Evolutionary conservation across 2,797 vertebrate genomes (phyloP).

Genomic region (Crypturellus tataupa): DNA sequence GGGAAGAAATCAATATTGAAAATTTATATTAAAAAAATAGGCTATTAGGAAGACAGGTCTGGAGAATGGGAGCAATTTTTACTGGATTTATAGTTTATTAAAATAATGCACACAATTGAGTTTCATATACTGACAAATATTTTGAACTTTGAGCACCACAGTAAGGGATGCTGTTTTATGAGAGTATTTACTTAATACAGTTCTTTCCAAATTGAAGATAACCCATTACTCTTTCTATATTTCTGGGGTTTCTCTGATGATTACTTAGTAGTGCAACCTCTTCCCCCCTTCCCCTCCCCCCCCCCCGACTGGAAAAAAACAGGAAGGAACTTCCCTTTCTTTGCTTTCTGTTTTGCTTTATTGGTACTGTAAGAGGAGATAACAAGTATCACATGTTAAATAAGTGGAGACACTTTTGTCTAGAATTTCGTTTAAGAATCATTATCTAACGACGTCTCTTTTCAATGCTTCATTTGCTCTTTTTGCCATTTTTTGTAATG

Average conservation of each 20-base stretch:
- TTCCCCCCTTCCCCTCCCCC: too few species aligned
- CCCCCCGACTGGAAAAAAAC: neutral
- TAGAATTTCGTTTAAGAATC: neutral
- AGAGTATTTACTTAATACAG: neutral
- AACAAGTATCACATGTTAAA: neutral
- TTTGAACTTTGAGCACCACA: neutral
- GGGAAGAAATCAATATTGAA: neutral
- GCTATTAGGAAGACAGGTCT: neutral
- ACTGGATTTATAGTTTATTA: neutral
- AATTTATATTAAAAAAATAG: neutral
- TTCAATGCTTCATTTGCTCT: too few species aligned
- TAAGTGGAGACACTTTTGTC: neutral
- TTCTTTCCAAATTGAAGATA: neutral
- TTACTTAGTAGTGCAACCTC: neutral
- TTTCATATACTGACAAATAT: neutral
- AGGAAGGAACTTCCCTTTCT: neutral
- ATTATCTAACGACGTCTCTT: neutral
- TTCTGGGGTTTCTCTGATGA: neutral
- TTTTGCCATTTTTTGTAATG: neutral
- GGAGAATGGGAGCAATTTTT: constrained; percentile 21
- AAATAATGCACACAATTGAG: neutral
- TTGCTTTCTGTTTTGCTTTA: neutral
- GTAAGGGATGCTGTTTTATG: neutral
- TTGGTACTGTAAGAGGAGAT: neutral
- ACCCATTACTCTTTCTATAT: neutral